phyloP scores from a whole-genome alignment of 2,113 vertebrate species.

The Panthera leo region DNA sequence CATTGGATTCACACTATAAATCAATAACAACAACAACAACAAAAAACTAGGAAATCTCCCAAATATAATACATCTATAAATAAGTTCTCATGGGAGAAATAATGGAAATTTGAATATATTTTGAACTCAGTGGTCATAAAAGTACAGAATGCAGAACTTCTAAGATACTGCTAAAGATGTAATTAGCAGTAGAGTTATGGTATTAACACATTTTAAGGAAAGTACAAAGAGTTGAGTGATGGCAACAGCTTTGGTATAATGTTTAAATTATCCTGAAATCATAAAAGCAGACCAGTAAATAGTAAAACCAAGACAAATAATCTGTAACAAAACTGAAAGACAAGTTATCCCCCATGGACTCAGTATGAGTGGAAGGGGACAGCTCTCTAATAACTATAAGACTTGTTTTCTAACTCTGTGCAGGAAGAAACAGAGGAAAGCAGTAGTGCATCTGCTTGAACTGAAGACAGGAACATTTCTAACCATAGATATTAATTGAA shows the following conservation, averaged over 20 bases:
- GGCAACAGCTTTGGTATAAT: neutral
- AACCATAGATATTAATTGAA: neutral
- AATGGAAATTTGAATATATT: neutral
- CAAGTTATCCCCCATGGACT: neutral
- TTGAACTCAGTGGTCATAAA: neutral
- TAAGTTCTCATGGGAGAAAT: neutral
- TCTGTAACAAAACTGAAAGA: neutral
- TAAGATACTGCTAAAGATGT: neutral
- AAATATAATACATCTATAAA: neutral
- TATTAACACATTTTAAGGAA: neutral
- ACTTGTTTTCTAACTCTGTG: neutral
- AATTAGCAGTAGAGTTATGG: neutral
- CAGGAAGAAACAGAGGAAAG: neutral
- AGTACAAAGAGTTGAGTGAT: neutral
- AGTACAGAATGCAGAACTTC: neutral
- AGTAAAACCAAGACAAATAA: neutral
- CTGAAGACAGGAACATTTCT: neutral
- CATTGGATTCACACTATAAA: neutral
- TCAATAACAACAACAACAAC: neutral
- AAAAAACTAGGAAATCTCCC: neutral
- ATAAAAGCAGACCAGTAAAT: neutral
- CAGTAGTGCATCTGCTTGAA: neutral
- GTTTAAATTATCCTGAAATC: neutral
- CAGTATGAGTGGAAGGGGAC: neutral
- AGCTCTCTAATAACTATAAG: neutral